Evolutionary conservation across 2,888 invertebrate genomes (phyloP), one percentile per base, ranked within the genome.

Genomic region (Calameuta idolon): DNA sequence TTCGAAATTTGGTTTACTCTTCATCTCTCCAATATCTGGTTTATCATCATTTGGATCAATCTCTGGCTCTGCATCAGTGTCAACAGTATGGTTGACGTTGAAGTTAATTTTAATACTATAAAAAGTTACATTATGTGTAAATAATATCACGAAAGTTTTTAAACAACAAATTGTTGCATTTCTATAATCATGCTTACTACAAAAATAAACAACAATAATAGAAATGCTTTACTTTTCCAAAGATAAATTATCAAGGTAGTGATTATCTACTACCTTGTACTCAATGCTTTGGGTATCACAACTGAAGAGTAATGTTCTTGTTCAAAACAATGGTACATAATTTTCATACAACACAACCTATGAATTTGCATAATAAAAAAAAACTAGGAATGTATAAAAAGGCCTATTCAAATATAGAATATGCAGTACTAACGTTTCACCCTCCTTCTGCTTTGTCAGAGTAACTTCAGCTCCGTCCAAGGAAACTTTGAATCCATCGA

Each of bases 1-100:
- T 88, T 96, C 96, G 91, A 99, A 99, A 85, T 95, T 95, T 0
- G 99, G 99, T 90, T 96, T 96, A 75, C 98, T 98, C 81, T 96
- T 95, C 95, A 98, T 95, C 91, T 97, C 97, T 0, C 95, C 94
- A 82, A 96, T 92, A 84, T 97, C 96, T 73, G 95, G 94, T 91
- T 96, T 96, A 77, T 96, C 95, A 11, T 92, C 91, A 81, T 92
- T 91, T 1, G 93, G 93, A 83, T 95, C 94, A 3, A 94, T 83
- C 79, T 95, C 95, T 1, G 95, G 94, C 75, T 95, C 96, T 5
- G 94, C 89, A 1, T 95, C 95, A 0, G 97, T 94, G 89, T 98
- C 98, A 0, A 99, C 98, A 0, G 98, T 97, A 92, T 98, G 98
- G 91, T 99, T 99, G 0, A 99, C 96, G 90, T 98, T 98, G 91